These are phyloP conservation scores for Onthophagus sagittarius DNA, from an alignment of 2,888 invertebrate species.

Conservation along the genomic window DNA sequence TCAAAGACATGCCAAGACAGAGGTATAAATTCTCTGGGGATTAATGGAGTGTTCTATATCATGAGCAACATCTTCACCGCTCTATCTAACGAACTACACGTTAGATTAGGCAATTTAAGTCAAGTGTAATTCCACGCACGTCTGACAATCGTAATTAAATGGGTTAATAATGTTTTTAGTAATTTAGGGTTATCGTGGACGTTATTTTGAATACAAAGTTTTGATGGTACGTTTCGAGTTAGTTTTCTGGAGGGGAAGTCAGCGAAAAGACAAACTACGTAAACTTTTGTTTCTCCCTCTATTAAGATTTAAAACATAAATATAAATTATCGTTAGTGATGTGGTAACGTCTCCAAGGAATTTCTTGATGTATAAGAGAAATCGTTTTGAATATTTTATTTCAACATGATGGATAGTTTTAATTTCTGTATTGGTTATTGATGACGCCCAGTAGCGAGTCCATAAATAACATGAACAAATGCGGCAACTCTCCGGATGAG, in stretches of 20 bases:
- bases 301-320: too few species aligned
- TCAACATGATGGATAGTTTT: conserved; percentile 5
- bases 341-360: background rate
- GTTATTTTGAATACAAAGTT: too few species aligned
- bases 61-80: too few species aligned
- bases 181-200: background rate
- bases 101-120: background rate
- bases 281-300: background rate
- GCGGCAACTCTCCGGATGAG: conserved; percentile 39
- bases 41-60: too few species aligned
- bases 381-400: conserved; percentile 1
- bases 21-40: too few species aligned
- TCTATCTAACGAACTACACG: too few species aligned
- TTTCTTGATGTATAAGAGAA: too few species aligned
- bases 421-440: conserved; percentile 5
- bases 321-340: background rate
- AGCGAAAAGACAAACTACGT: background rate
- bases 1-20: too few species aligned
- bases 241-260: background rate
- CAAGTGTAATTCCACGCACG: background rate
- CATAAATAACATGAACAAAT: conserved; percentile 45
- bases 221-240: background rate
- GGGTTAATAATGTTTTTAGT: background rate
- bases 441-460: background rate
- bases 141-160: background rate